Base-by-base conservation (phyloP, 2,113 vertebrate genomes). In the Chlamydotis undulata region DNA sequence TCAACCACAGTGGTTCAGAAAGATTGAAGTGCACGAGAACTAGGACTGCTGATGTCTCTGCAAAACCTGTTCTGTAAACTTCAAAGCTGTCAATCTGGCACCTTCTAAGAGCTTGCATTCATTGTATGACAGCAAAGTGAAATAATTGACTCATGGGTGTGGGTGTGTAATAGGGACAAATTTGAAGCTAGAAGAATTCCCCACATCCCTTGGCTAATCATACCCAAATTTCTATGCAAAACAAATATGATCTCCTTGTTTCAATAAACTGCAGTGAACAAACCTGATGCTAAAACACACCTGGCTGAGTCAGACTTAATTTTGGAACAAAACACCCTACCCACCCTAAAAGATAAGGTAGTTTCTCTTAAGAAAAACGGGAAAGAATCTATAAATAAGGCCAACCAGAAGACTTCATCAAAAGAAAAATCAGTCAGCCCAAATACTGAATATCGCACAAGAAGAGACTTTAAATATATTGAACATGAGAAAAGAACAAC, bases 241-340 rank as follows among this genome's bases (percentile, higher is more conserved):
- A 75, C 60, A 87, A 95, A 90, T 92, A 88, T 59, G 45, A 29
- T 75, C 35, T 92, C 52, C 22, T 18, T 67, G 19, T 57, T 95
- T 91, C 69, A 89, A 50, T 88, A 91, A 89, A 87, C 22, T 67
- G 33, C 70, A 78, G 65, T 84, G 84, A 87, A 96, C 47, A 75
- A 93, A 95, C 86, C 70, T 94, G 90, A 75, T 47, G 57, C 64
- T 92, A 83, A 93, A 94, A 86, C 87, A 76, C 70, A 95, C 76
- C 70, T 97, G 69, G 6, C 14, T 97, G 91, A 93, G 91, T 82
- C 91, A 97, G 73, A 85, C 45, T 85, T 90, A 75, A 94, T 87
- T 96, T 92, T 90, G 68, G 47, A 92, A 93, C 83, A 88, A 90
- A 91, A 52, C 70, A 96, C 68, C n/a, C 29, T 93, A n/a, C 50